phyloP scores from a whole-genome alignment of 2,113 vertebrate species.

The Laticauda laticaudata region DNA sequence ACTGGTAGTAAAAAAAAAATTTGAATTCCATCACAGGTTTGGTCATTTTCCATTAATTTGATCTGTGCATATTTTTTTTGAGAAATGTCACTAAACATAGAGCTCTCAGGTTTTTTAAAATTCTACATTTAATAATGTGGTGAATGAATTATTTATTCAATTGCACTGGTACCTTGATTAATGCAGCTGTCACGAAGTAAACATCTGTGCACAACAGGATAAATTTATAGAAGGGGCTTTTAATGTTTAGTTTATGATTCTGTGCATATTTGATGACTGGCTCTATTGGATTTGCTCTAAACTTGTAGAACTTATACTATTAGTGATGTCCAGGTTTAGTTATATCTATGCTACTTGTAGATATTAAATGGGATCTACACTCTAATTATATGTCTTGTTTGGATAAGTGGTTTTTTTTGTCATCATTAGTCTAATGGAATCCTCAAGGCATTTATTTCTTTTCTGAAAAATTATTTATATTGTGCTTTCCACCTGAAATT shows the following conservation, averaged over 20 bases:
- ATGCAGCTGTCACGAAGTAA: neutral
- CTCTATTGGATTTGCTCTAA: neutral
- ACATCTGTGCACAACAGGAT: neutral
- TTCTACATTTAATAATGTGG: neutral
- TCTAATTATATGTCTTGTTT: neutral
- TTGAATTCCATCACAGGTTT: neutral
- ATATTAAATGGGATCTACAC: neutral
- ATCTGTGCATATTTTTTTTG: neutral
- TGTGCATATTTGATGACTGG: neutral
- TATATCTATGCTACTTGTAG: neutral
- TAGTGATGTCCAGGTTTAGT: neutral
- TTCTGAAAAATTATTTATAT: neutral
- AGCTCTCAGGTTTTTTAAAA: neutral
- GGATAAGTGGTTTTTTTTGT: neutral
- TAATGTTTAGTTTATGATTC: neutral
- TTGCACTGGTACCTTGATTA: neutral
- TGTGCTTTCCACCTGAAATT: neutral
- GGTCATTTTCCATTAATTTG: neutral
- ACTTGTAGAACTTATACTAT: neutral
- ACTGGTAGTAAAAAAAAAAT: too few species aligned
- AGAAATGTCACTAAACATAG: neutral
- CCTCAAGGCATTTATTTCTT: neutral
- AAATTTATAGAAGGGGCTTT: neutral
- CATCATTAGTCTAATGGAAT: neutral
- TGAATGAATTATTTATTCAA: neutral